Evolutionary conservation across 2,888 invertebrate species (phyloP), one percentile per base, ranked within the genome.

Genomic region (Agrochola litura): DNA sequence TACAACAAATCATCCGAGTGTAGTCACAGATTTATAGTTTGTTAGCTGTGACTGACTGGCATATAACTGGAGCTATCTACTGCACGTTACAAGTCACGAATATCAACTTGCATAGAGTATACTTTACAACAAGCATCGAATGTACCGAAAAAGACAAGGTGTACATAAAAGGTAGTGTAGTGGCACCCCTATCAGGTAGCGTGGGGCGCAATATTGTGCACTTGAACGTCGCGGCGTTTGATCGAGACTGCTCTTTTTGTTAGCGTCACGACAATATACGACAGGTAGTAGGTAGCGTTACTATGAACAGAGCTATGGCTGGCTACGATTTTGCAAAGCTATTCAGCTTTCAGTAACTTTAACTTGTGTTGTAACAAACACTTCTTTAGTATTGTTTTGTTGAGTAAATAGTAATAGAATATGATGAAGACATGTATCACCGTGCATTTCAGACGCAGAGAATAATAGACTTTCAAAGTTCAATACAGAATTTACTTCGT

Each of bases 1-100:
- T 60, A 82, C 30, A 76, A 56, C 61, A 82, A 41, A 56, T 63
- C 49, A 67, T 67, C n/a, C 46, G 49, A 12, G 61, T 30, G 66
- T 41, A 75, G 54, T 66, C 30, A 41, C 0, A 46, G 43, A 61
- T 66, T 60, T 54, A 63, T 66, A 49, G 66, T 82, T 56, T 43
- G 76, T 37, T 67, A 46, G 19, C 22, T 19, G 25, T 67, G 63
- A 49, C 30, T 2, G 82, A 54, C 58, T 49, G 46, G 22, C 46
- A 14, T 37, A 16, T 10, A 37, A n/a, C 22, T 37, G 9, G 43
- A 43, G 2, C 22, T 16, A 25, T 16, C 16, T 37, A 25, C 54
- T 41, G 68, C 10, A 10, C 9, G 30, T 2, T n/a, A 37, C 9
- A 37, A 10, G 22, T 16, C 16, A n/a, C 16, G 16, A 30, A n/a